Percentiles rank a stretch among this genome's conserved stretches.
These are phyloP conservation scores for Paradoxurus hermaphroditus DNA, from an alignment of 2,113 vertebrate genomes.

Conservation along the genomic window DNA sequence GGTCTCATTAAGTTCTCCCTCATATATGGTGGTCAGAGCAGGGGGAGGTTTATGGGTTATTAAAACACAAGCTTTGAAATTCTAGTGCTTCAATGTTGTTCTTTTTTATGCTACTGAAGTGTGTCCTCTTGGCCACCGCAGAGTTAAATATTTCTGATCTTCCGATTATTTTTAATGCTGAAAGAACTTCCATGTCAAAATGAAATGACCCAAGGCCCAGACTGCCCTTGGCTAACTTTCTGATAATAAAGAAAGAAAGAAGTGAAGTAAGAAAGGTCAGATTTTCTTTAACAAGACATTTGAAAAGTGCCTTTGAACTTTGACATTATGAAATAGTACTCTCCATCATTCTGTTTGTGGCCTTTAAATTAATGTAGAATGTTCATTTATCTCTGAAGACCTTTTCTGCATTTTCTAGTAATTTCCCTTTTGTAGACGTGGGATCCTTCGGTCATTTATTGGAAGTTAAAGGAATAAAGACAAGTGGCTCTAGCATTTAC, in stretches of 20 bases:
- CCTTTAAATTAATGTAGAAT: conserved; percentile 55
- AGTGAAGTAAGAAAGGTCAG: conserved; percentile 6
- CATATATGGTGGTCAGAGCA: neutral
- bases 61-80: conserved; percentile 15
- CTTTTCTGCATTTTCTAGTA: conserved; percentile 46
- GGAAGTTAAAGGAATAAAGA: conserved; percentile 32
- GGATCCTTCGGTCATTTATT: neutral
- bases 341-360: conserved; percentile 55
- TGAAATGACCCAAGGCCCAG: conserved; percentile 52
- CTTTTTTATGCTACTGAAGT: neutral
- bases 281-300: conserved; percentile 63
- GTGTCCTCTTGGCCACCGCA: neutral
- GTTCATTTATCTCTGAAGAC: conserved; percentile 45
- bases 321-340: conserved; percentile 58
- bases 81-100: neutral
- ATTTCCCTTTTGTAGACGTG: conserved; percentile 34
- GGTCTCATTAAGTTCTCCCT: neutral
- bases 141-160: conserved; percentile 40
- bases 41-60: neutral
- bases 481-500: neutral
- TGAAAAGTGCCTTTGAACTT: conserved; percentile 64
- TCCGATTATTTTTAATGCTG: conserved; percentile 50
- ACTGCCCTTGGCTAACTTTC: conserved; percentile 51
- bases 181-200: conserved; percentile 53
- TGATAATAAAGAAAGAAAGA: conserved; percentile 26